Evolutionary conservation across 2,113 vertebrate species (phyloP).

Genomic region (Pogona vitticeps): DNA sequence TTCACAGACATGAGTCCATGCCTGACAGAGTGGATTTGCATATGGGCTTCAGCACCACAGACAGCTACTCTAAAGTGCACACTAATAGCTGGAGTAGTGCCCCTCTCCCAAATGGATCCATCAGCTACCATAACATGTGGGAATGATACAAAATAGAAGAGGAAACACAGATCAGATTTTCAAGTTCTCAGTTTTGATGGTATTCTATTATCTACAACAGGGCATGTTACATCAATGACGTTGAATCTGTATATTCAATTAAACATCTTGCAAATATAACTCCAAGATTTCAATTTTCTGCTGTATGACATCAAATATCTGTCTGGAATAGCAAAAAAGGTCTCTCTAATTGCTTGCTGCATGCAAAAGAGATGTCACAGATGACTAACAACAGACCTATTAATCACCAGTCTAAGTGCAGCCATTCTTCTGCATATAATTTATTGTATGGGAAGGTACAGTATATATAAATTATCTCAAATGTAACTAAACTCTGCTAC

Average conservation of each 20-base stretch:
- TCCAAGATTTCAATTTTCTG: conserved; percentile 71
- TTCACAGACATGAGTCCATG: not conserved
- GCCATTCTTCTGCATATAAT: conserved; percentile 68
- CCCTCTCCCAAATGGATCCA: too few species aligned
- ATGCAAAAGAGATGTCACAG: conserved; percentile 76
- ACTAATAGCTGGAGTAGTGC: too few species aligned
- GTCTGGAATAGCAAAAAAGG: conserved; percentile 70
- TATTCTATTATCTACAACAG: conserved; percentile 26
- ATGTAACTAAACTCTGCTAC: too few species aligned
- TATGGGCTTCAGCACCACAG: conserved; percentile 7
- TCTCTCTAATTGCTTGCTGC: conserved; percentile 79
- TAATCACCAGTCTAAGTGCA: conserved; percentile 76
- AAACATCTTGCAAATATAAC: conserved; percentile 43
- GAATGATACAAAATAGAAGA: conserved; percentile 39
- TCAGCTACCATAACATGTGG: not conserved
- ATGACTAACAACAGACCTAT: conserved; percentile 73
- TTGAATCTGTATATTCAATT: conserved; percentile 50
- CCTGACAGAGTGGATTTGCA: not conserved
- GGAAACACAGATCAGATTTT: conserved; percentile 46
- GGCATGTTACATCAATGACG: conserved; percentile 13
- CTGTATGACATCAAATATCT: conserved; percentile 60
- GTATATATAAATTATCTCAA: not conserved
- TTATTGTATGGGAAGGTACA: not conserved
- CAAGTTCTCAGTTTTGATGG: conserved; percentile 28
- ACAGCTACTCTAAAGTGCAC: not conserved